phyloP scores from a whole-genome alignment of 2,113 vertebrate species.

The Serilophus lunatus region DNA sequence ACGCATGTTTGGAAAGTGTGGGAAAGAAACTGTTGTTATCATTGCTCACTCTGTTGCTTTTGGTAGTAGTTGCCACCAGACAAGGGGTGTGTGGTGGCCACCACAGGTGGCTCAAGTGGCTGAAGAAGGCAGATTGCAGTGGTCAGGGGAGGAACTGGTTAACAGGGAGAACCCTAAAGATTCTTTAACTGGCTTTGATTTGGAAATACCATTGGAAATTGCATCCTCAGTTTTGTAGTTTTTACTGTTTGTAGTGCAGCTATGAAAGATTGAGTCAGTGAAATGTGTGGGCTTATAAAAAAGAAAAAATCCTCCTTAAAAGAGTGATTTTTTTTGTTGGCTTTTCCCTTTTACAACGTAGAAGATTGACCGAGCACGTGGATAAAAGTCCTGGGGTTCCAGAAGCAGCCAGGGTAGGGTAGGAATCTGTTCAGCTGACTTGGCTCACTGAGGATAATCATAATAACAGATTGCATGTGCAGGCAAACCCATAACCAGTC shows the following conservation, averaged over 20 bases:
- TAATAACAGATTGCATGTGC: background rate
- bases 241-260: background rate
- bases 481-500: background rate
- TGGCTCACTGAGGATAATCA: background rate
- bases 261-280: background rate
- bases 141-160: background rate
- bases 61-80: background rate
- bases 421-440: background rate
- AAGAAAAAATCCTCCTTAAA: background rate
- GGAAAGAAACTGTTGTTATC: background rate
- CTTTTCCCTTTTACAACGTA: background rate
- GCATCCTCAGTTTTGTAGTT: background rate
- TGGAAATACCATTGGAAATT: background rate
- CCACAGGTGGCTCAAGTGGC: background rate
- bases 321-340: background rate
- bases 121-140: background rate
- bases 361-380: background rate
- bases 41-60: background rate
- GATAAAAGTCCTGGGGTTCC: background rate
- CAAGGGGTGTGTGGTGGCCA: too few relatives aligned
- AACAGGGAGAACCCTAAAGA: background rate
- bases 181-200: background rate
- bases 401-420: background rate
- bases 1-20: accelerated
- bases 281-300: background rate